Percentiles rank a stretch among this genome's conserved stretches.
Evolutionary conservation across 2,113 vertebrate species (phyloP).

Genomic region (Caloenas nicobarica): DNA sequence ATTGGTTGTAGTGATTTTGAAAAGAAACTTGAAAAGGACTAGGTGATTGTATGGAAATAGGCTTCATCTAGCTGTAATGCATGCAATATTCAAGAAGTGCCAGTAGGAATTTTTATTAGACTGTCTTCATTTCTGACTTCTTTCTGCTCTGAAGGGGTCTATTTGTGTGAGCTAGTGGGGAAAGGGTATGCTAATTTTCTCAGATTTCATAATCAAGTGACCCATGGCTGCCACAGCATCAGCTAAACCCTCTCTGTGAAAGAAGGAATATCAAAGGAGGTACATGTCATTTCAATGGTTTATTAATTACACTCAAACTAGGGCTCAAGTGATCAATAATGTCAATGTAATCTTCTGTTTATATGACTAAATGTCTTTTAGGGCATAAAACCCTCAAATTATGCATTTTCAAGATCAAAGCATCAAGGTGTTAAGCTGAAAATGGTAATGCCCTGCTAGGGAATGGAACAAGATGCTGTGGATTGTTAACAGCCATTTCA

Average conservation of each 20-base stretch:
- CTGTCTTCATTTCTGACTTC: not conserved
- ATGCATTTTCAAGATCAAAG: not conserved
- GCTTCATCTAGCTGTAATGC: conserved; percentile 13
- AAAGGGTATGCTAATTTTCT: not conserved
- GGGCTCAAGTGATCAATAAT: not conserved
- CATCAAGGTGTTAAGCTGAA: not conserved
- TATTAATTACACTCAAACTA: not conserved
- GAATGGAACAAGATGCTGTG: not conserved
- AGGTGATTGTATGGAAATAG: conserved; percentile 32
- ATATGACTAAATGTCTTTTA: not conserved
- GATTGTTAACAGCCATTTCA: not conserved
- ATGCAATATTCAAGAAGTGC: conserved; percentile 26
- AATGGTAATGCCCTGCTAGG: not conserved
- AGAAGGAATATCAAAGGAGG: not conserved
- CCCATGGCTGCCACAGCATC: not conserved
- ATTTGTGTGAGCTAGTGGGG: not conserved
- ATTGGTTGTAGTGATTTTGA: conserved; percentile 19
- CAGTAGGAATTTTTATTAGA: conserved; percentile 38
- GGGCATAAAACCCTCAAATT: not conserved
- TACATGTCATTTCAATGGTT: not conserved
- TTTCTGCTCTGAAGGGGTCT: not conserved
- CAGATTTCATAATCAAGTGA: not conserved
- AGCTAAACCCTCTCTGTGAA: not conserved
- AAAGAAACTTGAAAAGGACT: conserved; percentile 3
- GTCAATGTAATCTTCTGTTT: not conserved